Conservation (phyloP, 2,888 invertebrate species). For the Trypoxylon attenuatum region DNA sequence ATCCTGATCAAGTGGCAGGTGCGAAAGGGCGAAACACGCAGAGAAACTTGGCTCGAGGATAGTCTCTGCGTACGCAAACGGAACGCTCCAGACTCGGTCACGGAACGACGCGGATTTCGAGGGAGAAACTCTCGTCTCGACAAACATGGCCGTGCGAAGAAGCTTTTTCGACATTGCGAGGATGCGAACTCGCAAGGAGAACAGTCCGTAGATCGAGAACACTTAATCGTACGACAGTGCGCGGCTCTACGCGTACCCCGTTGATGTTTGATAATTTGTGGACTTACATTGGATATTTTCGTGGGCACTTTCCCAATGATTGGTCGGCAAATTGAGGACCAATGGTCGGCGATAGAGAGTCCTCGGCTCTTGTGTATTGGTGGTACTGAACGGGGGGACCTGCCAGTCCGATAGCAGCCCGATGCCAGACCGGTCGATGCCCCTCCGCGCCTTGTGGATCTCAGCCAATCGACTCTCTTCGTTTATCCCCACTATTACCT, state of each 20-base stretch:
- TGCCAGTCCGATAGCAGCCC: conserved; percentile 71
- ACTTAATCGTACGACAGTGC: conserved; percentile 44
- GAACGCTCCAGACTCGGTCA: conserved; percentile 31
- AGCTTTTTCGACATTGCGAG: conserved; percentile 35
- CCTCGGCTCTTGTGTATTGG: conserved; percentile 84
- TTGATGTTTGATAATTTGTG: conserved; percentile 80
- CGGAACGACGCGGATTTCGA: conserved; percentile 40
- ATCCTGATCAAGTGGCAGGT: conserved; percentile 3
- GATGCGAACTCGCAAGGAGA: conserved; percentile 20
- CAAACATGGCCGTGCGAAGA: conserved; percentile 68
- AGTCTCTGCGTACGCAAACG: background rate
- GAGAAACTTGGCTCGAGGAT: background rate
- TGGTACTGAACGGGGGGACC: conserved; percentile 78
- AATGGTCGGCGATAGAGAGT: conserved; percentile 84
- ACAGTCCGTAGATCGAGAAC: conserved; percentile 36
- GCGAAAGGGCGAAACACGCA: background rate
- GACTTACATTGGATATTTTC: conserved; percentile 85
- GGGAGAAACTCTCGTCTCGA: conserved; percentile 49
- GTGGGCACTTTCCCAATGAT: conserved; percentile 89
- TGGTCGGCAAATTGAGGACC: conserved; percentile 91
- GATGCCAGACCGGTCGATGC: conserved; percentile 70
- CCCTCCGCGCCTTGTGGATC: conserved; percentile 58
- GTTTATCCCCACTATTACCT: conserved; percentile 49
- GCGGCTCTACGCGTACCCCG: conserved; percentile 49
- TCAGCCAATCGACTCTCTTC: conserved; percentile 58